Conservation (phyloP, 2,888 invertebrate species). For the Cosmopolites sordidus region DNA sequence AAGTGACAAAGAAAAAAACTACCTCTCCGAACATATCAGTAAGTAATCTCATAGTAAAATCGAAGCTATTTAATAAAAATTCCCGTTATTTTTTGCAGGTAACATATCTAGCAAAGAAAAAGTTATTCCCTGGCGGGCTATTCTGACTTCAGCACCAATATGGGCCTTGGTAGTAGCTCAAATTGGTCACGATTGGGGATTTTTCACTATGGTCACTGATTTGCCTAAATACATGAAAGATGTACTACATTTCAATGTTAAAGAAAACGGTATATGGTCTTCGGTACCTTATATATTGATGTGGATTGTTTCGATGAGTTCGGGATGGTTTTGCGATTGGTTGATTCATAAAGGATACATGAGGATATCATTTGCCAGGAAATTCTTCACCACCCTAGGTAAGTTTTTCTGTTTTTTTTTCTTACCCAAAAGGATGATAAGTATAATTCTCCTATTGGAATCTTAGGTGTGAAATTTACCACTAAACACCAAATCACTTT, state of each 20-base stretch:
- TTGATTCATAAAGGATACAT: constrained; percentile 58
- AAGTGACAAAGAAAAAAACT: constrained; percentile 27
- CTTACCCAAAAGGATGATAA: too few species aligned
- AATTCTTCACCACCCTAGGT: constrained; percentile 67
- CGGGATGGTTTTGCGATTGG: constrained; percentile 66
- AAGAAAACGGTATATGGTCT: constrained; percentile 59
- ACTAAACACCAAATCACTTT: too few species aligned
- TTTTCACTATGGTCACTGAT: constrained; percentile 67
- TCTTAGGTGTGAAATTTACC: too few species aligned
- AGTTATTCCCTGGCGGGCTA: constrained; percentile 56
- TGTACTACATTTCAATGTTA: constrained; percentile 62
- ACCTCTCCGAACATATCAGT: constrained; percentile 26
- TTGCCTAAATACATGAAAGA: constrained; percentile 69
- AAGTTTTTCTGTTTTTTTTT: too few species aligned
- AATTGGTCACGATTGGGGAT: constrained; percentile 66
- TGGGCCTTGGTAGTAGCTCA: constrained; percentile 74
- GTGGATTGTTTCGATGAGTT: constrained; percentile 61
- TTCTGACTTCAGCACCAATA: constrained; percentile 64
- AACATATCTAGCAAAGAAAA: constrained; percentile 32
- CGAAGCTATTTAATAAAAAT: not conserved
- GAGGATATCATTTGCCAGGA: constrained; percentile 56
- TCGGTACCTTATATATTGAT: constrained; percentile 63
- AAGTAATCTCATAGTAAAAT: not conserved
- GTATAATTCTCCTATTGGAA: too few species aligned
- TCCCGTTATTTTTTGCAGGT: constrained; percentile 19